phyloP scores from a whole-genome alignment of 2,113 vertebrate species.

The Apistogramma diplotaenia region DNA sequence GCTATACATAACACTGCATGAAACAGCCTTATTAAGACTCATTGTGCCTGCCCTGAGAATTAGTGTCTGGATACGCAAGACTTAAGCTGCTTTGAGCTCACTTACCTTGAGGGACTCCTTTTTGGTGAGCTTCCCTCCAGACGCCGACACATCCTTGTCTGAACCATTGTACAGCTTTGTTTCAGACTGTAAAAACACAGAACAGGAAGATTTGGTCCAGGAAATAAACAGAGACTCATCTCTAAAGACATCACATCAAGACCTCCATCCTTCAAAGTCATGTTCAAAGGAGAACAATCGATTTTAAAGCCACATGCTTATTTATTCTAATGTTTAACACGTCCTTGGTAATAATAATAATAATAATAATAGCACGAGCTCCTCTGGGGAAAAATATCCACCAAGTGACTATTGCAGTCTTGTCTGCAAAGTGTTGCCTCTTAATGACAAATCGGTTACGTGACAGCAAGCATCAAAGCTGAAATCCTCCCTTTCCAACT shows the following conservation, averaged over 20 bases:
- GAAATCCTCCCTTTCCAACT: neutral
- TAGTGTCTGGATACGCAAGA: neutral
- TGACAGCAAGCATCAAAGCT: neutral
- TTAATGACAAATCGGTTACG: neutral
- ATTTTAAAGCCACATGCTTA: neutral
- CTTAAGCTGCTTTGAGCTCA: constrained; percentile 14
- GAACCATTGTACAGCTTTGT: constrained; percentile 98
- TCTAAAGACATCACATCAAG: neutral
- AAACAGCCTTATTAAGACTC: neutral
- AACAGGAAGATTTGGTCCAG: neutral
- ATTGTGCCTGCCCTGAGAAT: neutral
- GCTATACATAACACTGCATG: neutral
- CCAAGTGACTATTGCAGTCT: neutral
- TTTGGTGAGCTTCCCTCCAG: constrained; percentile 96
- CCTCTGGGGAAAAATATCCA: neutral
- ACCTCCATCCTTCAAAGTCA: neutral
- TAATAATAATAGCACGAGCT: neutral
- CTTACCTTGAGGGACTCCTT: constrained; percentile 98
- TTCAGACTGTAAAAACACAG: constrained; percentile 86
- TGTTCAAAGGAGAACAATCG: neutral
- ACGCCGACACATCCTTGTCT: constrained; percentile 88
- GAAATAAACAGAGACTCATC: neutral
- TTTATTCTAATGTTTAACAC: neutral
- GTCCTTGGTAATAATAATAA: neutral
- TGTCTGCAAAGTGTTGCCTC: neutral